These are phyloP conservation scores for Coleophora flavipennella DNA, from an alignment of 2,888 invertebrate species.

Conservation along the genomic window DNA sequence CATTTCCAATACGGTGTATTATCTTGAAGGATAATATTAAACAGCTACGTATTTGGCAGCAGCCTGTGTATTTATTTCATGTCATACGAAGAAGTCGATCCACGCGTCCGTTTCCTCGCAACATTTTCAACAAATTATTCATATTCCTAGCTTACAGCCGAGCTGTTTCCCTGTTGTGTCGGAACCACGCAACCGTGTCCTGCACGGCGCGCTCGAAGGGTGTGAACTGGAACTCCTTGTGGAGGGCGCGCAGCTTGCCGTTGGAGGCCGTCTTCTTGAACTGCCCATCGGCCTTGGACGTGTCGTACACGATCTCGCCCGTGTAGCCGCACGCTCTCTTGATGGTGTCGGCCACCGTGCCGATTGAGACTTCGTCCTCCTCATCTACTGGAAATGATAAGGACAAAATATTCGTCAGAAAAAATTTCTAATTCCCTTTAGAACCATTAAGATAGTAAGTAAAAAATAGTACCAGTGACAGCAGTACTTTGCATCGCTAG, in stretches of 20 bases:
- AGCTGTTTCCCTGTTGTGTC: slow-evolving; percentile 81
- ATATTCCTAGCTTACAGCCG: slow-evolving; percentile 67
- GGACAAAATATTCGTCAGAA: too few species aligned
- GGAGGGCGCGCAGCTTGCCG: slow-evolving; percentile 84
- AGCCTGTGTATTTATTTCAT: too few species aligned
- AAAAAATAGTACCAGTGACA: too few species aligned
- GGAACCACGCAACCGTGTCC: slow-evolving; percentile 93
- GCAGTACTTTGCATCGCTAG: too few species aligned
- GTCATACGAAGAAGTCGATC: too few species aligned
- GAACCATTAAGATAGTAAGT: too few species aligned
- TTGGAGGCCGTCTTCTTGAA: slow-evolving; percentile 99
- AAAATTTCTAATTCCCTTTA: too few species aligned
- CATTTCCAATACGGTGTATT: too few species aligned
- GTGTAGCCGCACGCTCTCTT: slow-evolving; percentile 85
- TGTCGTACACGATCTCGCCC: slow-evolving; percentile 86
- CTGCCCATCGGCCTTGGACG: slow-evolving; percentile 94
- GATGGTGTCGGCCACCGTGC: slow-evolving; percentile 88
- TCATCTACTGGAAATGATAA: slow-evolving; percentile 83
- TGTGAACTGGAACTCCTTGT: slow-evolving; percentile 90
- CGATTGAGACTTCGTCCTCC: slow-evolving; percentile 91
- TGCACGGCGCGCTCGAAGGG: slow-evolving; percentile 87
- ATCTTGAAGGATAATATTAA: too few species aligned
- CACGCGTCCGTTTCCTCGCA: too few species aligned
- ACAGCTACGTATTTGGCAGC: too few species aligned
- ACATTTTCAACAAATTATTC: too few species aligned